Evolutionary conservation across 2,113 vertebrate species (phyloP), one percentile per base, ranked within the genome.

Genomic region (Prochilodus magdalenae): DNA sequence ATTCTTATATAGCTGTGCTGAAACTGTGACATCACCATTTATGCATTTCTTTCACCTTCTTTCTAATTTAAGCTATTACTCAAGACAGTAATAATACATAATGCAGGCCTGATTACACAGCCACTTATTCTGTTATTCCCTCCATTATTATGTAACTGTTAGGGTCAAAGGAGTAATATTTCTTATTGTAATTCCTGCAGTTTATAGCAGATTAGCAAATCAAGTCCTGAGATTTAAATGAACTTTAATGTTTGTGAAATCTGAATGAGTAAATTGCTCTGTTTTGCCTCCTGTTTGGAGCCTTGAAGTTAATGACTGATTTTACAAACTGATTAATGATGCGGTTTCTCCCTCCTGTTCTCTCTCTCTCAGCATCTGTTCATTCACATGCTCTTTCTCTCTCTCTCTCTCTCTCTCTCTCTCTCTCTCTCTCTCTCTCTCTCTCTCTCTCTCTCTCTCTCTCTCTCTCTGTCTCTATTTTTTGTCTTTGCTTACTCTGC

Each of bases 21-120:
- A 82, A 20, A 67, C 62, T 65, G 27, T 15, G 12, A 47, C 62
- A 75, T 75, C 72, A 66, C 73, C 47, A 75, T 75, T 57, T 60
- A 69, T 69, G 62, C 18, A 47, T 75, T 47, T 27, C 67, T 75
- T 22, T 26, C 5, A 60, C 7, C 24, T 60, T 40, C 20, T 65
- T 36, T 40, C 29, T 33, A 20, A 66, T 66, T 10, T 66, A 20
- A 24, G 24, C 30, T 15, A 24, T 70, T 27, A n/a, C 36, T n/a
- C 3, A 67, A 40, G 22, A 24, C 33, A 70, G 12, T n/a, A 70
- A 36, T 22, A 22, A 44, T 44, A 20, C 66, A 44, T n/a, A 40
- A 70, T 70, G 5, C 33, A 70, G 3, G 10, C 20, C 3, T 44
- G 33, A 70, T 70, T 36, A 36, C 20, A 0, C 15, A 29, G 65